phyloP scores from a whole-genome alignment of 2,113 vertebrate genomes.

The Podarcis muralis region DNA sequence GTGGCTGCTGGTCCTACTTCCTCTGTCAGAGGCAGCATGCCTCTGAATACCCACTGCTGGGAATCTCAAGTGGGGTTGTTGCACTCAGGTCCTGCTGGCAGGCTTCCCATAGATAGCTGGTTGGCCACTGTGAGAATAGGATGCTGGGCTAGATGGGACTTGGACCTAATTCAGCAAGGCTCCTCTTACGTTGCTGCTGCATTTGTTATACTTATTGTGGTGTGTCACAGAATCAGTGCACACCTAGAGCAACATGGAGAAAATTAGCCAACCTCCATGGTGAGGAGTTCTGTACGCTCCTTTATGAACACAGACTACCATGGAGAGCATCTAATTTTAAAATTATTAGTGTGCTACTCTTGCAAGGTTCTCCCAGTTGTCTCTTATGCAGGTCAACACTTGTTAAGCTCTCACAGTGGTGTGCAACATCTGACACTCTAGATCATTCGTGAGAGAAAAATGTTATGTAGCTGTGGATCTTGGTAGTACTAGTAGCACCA shows the following conservation, averaged over 20 bases:
- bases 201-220: neutral
- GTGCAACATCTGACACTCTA: neutral
- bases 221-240: neutral
- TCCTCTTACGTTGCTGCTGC: no score
- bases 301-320: neutral
- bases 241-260: neutral
- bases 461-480: neutral
- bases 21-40: no score
- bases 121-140: no score
- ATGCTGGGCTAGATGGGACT: no score
- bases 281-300: neutral
- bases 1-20: no score
- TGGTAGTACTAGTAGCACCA: neutral
- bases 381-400: neutral
- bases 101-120: no score
- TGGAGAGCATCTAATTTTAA: neutral
- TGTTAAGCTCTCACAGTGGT: neutral
- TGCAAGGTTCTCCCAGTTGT: neutral
- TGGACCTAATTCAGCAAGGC: no score
- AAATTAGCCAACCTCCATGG: neutral
- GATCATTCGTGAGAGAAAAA: neutral
- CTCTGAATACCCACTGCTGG: no score
- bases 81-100: no score
- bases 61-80: no score
- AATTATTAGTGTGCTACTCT: neutral